These are phyloP conservation scores for Rostratula benghalensis DNA, from an alignment of 2,113 vertebrate species.

Conservation along the genomic window DNA sequence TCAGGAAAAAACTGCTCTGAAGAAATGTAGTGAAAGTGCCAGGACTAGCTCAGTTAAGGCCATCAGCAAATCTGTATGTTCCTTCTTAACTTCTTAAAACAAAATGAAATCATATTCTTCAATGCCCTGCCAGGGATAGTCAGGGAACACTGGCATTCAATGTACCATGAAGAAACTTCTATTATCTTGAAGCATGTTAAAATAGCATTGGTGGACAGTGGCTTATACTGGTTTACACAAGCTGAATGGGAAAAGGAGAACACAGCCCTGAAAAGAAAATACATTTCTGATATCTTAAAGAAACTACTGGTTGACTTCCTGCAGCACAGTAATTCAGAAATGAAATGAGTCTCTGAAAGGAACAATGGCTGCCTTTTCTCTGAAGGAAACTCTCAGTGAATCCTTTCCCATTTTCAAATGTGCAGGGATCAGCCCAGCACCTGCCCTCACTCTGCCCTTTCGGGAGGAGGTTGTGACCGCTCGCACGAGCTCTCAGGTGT, in stretches of 20 bases:
- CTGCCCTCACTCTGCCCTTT: neutral
- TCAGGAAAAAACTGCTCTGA: neutral
- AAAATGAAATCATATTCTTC: neutral
- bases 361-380: neutral
- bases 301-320: neutral
- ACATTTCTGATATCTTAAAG: neutral
- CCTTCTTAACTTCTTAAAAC: neutral
- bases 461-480: rapidly evolving
- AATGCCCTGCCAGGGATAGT: neutral
- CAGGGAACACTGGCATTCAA: neutral
- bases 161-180: neutral
- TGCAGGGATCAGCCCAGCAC: neutral
- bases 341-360: neutral
- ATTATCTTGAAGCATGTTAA: neutral
- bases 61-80: neutral
- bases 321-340: neutral
- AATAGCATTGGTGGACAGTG: neutral
- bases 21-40: neutral
- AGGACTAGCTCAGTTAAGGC: neutral
- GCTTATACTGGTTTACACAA: neutral
- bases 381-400: neutral
- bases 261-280: neutral
- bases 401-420: neutral
- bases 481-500: neutral
- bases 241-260: neutral